Evolutionary conservation across 2,888 invertebrate species (phyloP).

Genomic region (Helicoverpa assulta): DNA sequence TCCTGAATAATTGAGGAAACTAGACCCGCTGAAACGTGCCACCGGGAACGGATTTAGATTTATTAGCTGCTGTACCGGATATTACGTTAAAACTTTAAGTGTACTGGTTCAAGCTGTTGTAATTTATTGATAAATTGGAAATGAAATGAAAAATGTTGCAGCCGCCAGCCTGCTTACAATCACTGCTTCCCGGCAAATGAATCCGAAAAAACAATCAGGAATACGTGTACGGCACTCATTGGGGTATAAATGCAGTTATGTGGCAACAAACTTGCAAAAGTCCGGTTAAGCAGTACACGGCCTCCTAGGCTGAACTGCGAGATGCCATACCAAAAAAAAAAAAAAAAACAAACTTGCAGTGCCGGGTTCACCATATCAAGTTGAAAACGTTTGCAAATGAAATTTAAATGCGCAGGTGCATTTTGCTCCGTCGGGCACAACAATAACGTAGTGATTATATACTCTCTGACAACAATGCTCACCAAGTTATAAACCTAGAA

Average conservation of each 20-base stretch:
- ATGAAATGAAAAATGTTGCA: constrained; percentile 5
- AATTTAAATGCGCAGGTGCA: constrained; percentile 27
- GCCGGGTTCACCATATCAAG: constrained; percentile 35
- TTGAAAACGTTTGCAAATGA: constrained; percentile 53
- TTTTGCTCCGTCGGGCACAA: constrained; percentile 8
- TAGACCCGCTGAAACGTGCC: constrained; percentile 48
- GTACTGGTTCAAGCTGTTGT: constrained; percentile 26
- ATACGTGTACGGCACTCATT: constrained; percentile 36
- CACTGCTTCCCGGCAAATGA: not conserved
- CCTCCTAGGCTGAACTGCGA: too few relatives aligned
- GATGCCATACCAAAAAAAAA: too few relatives aligned
- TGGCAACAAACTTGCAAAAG: constrained; percentile 29
- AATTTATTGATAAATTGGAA: constrained; percentile 19
- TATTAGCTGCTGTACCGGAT: constrained; percentile 47
- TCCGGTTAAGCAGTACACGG: too few relatives aligned
- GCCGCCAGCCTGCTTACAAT: not conserved
- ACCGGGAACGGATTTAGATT: constrained; percentile 61
- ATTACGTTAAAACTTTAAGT: constrained; percentile 42
- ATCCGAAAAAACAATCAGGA: not conserved
- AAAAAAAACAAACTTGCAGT: constrained; percentile 29
- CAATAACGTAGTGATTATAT: too few relatives aligned
- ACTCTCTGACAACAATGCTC: not conserved
- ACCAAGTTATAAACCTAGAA: not conserved
- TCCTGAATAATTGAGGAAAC: constrained; percentile 61
- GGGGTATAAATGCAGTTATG: constrained; percentile 37